These are phyloP conservation scores for Brachypteracias leptosomus DNA, from an alignment of 2,113 vertebrate genomes.

Conservation along the genomic window DNA sequence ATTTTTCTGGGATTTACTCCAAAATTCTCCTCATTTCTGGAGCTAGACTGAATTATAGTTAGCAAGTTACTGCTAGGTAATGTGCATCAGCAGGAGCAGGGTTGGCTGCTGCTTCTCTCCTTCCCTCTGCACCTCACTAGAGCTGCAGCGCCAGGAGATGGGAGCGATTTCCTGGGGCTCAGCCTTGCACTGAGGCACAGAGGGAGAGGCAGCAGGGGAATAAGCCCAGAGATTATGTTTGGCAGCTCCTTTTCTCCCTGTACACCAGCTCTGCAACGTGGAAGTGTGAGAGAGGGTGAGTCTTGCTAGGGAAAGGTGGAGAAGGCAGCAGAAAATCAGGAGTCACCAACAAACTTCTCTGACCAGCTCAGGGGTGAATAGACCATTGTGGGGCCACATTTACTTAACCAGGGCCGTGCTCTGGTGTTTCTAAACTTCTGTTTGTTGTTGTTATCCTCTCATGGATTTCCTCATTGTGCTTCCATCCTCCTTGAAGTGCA, in stretches of 20 bases:
- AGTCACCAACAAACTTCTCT: background rate
- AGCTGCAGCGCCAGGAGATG: background rate
- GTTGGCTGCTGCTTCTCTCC: background rate
- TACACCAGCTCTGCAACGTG: accelerated
- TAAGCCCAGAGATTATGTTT: background rate
- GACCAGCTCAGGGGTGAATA: background rate
- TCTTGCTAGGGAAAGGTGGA: background rate
- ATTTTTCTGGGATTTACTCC: slow-evolving; percentile 17
- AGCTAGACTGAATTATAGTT: background rate
- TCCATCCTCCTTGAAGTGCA: background rate
- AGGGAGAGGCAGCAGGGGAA: accelerated
- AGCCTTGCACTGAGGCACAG: background rate
- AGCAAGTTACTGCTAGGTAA: background rate
- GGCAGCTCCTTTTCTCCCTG: background rate
- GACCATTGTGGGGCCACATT: background rate
- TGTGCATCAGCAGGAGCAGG: background rate
- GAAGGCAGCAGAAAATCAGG: background rate
- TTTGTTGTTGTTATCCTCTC: background rate
- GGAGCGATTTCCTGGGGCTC: background rate
- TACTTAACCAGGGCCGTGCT: background rate
- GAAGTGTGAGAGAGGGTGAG: background rate
- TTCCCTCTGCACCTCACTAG: background rate
- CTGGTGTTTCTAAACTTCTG: background rate
- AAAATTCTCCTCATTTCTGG: background rate
- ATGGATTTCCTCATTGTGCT: background rate